These are phyloP conservation scores for Galagoides demidoff DNA, from an alignment of 2,797 vertebrate species.

Conservation along the genomic window DNA sequence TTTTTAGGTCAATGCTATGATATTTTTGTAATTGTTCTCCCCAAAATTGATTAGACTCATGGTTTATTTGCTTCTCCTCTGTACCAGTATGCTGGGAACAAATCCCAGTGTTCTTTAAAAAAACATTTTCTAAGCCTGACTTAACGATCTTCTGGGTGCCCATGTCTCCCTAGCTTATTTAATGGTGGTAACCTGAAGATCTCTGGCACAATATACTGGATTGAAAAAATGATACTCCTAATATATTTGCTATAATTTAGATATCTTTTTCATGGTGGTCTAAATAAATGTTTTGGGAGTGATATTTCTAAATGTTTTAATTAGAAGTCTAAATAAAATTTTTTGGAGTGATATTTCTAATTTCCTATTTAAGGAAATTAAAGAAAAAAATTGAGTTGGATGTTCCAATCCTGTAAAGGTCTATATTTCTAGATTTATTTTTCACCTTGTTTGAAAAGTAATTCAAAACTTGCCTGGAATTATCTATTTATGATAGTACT, in stretches of 20 bases:
- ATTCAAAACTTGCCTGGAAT: not conserved
- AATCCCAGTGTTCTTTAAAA: not conserved
- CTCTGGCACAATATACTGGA: not conserved
- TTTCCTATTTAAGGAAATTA: not conserved
- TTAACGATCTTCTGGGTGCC: not conserved
- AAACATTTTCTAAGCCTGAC: not conserved
- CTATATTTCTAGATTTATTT: not conserved
- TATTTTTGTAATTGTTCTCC: not conserved
- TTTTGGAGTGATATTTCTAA: not conserved
- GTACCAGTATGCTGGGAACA: not conserved
- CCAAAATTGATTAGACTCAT: not conserved
- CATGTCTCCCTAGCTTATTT: not conserved
- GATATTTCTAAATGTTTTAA: not conserved
- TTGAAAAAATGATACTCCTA: not conserved
- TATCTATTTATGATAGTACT: not conserved
- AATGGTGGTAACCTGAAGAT: not conserved
- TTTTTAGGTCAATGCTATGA: not conserved
- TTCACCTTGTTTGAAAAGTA: not conserved
- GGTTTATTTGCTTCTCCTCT: not conserved
- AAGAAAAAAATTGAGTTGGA: not conserved
- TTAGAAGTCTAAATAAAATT: not conserved
- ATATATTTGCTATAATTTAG: not conserved
- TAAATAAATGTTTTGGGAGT: too few relatives aligned
- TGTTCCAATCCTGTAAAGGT: not conserved
- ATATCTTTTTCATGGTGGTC: not conserved